A percentile compares a stretch with the other conserved stretches of the same genome.
phyloP scores from a whole-genome alignment of 2,797 vertebrate genomes.

The Pipistrellus pipistrellus region DNA sequence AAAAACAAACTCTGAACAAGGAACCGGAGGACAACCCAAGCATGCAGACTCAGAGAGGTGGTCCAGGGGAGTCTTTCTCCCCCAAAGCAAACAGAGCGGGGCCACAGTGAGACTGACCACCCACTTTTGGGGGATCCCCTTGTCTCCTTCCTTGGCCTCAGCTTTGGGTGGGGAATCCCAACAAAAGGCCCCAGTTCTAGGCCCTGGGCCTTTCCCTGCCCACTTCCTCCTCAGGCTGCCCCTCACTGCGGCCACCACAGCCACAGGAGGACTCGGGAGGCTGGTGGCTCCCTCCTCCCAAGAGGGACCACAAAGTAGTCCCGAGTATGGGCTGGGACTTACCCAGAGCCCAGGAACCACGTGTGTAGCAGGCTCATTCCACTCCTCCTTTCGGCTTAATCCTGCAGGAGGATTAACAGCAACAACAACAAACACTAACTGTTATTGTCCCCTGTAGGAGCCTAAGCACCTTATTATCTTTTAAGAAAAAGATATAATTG shows the following conservation, averaged over 20 bases:
- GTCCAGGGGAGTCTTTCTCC: neutral
- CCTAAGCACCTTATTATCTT: neutral
- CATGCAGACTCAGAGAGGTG: neutral
- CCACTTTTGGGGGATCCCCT: constrained; percentile 22
- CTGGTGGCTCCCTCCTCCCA: neutral
- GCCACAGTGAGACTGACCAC: neutral
- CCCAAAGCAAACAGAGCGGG: neutral
- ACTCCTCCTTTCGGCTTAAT: neutral
- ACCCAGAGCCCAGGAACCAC: neutral
- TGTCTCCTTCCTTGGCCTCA: neutral
- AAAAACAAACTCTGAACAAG: neutral
- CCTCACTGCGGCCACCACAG: neutral
- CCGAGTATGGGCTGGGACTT: fast-evolving
- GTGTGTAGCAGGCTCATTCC: neutral
- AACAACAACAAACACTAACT: neutral
- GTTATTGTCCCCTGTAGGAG: no score
- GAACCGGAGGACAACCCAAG: neutral
- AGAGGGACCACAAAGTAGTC: neutral
- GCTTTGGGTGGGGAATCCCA: constrained; percentile 61
- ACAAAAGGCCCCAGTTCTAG: neutral
- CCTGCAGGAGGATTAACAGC: neutral
- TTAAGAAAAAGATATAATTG: neutral
- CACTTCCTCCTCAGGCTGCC: constrained; percentile 59
- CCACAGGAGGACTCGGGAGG: neutral
- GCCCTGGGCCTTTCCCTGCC: constrained; percentile 30